Percentiles rank a stretch among this genome's conserved stretches.
These are phyloP conservation scores for Hoplodrina blanda DNA, from an alignment of 2,888 invertebrate genomes.

Conservation along the genomic window DNA sequence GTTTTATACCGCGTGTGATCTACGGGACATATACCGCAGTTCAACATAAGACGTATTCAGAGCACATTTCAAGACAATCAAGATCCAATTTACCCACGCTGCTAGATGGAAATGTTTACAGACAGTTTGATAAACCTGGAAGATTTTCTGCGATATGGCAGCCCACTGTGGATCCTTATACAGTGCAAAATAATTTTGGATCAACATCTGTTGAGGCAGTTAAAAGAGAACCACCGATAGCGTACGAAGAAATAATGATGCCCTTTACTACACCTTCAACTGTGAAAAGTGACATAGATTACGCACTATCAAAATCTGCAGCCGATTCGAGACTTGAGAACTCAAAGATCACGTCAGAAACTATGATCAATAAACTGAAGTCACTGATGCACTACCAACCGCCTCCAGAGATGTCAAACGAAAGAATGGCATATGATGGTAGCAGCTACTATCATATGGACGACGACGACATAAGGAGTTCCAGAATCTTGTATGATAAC, in stretches of 20 bases:
- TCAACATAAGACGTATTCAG: slow-evolving; percentile 64
- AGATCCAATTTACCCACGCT: slow-evolving; percentile 66
- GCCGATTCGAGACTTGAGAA: slow-evolving; percentile 69
- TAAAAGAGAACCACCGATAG: neutral
- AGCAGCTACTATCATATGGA: slow-evolving; percentile 72
- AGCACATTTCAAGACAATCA: slow-evolving; percentile 69
- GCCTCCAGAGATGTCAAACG: slow-evolving; percentile 57
- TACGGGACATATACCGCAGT: slow-evolving; percentile 68
- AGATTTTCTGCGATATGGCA: slow-evolving; percentile 56
- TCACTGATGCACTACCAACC: slow-evolving; percentile 73
- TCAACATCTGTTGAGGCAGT: slow-evolving; percentile 44
- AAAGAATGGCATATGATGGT: slow-evolving; percentile 50
- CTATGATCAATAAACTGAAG: slow-evolving; percentile 71
- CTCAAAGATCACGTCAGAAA: slow-evolving; percentile 67
- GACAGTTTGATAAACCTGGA: slow-evolving; percentile 67
- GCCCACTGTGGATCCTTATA: slow-evolving; percentile 29
- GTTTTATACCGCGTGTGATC: slow-evolving; percentile 70
- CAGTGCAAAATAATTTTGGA: slow-evolving; percentile 26
- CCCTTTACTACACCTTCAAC: slow-evolving; percentile 44
- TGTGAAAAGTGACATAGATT: slow-evolving; percentile 59
- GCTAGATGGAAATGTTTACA: slow-evolving; percentile 71
- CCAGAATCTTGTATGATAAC: slow-evolving; percentile 71
- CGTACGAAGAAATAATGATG: slow-evolving; percentile 29
- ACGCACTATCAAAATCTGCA: slow-evolving; percentile 66
- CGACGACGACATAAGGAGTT: slow-evolving; percentile 79